These are phyloP conservation scores for Scartelaos histophorus DNA, from an alignment of 2,113 vertebrate genomes.

Conservation along the genomic window DNA sequence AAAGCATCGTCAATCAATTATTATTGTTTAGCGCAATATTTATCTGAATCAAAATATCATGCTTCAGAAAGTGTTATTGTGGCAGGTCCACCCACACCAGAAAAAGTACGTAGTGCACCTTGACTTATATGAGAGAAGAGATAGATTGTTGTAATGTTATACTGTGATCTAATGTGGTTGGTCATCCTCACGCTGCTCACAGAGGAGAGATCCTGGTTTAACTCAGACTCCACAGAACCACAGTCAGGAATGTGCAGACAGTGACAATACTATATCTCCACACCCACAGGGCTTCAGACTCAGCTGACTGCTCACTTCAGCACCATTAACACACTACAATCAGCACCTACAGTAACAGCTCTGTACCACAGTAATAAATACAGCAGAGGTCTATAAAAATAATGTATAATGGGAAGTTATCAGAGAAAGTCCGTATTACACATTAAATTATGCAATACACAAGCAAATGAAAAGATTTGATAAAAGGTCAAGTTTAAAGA, in stretches of 20 bases:
- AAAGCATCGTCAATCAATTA: no score
- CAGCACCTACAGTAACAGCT: background rate
- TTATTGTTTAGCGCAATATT: no score
- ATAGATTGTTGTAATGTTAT: background rate
- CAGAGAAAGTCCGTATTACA: background rate
- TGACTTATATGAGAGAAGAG: no score
- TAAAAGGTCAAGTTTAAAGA: no score
- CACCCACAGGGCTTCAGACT: constrained; percentile 6
- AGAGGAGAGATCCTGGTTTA: constrained; percentile 10
- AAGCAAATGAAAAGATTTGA: no score
- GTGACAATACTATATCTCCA: constrained; percentile 36
- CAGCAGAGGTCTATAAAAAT: background rate
- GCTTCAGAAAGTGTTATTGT: no score
- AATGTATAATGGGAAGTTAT: background rate
- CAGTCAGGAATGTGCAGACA: constrained; percentile 43
- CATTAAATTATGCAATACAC: background rate
- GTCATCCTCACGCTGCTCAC: background rate
- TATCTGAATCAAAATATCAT: no score
- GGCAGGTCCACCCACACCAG: no score
- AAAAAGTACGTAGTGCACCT: no score
- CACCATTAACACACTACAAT: background rate
- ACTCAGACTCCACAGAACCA: constrained; percentile 20
- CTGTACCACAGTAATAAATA: background rate
- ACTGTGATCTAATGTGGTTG: background rate
- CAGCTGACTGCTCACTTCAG: constrained; percentile 1